These are phyloP conservation scores for Silurus glanis DNA, from an alignment of 2,113 vertebrate genomes.

Conservation along the genomic window DNA sequence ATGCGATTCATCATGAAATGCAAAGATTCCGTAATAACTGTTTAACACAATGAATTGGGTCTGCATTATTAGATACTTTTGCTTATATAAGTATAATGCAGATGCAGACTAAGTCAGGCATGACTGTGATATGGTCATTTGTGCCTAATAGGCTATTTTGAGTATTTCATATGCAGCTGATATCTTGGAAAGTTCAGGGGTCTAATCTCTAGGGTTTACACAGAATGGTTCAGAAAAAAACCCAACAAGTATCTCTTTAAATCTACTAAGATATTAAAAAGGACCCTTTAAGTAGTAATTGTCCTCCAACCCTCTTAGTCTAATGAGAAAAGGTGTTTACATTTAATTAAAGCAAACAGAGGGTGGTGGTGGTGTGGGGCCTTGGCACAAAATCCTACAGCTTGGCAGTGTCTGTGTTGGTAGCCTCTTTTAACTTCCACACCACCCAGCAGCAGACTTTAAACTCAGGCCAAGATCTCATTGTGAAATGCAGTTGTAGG, in stretches of 20 bases:
- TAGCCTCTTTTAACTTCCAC: constrained; percentile 32
- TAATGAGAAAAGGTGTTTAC: constrained; percentile 32
- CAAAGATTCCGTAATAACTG: not conserved
- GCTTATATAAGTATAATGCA: not conserved
- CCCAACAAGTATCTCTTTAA: not conserved
- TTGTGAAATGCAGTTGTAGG: constrained; percentile 14
- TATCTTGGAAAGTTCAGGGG: not conserved
- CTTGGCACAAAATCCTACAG: constrained; percentile 23
- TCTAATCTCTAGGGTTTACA: not conserved
- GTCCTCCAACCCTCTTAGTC: not conserved
- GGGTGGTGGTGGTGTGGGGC: constrained; percentile 5
- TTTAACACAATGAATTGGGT: not conserved
- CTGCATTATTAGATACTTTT: not conserved
- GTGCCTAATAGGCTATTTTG: not conserved
- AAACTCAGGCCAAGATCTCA: constrained; percentile 17
- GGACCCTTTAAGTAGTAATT: not conserved
- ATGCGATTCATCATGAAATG: no score
- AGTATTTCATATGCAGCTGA: not conserved
- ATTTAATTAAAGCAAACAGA: constrained; percentile 41
- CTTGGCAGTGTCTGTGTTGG: constrained; percentile 26
- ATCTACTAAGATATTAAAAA: not conserved
- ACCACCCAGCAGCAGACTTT: constrained; percentile 29
- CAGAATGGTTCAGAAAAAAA: not conserved
- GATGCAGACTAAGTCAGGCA: not conserved
- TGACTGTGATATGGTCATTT: not conserved